These are phyloP conservation scores for Miltochrista miniata DNA, from an alignment of 2,888 invertebrate genomes.

Conservation along the genomic window DNA sequence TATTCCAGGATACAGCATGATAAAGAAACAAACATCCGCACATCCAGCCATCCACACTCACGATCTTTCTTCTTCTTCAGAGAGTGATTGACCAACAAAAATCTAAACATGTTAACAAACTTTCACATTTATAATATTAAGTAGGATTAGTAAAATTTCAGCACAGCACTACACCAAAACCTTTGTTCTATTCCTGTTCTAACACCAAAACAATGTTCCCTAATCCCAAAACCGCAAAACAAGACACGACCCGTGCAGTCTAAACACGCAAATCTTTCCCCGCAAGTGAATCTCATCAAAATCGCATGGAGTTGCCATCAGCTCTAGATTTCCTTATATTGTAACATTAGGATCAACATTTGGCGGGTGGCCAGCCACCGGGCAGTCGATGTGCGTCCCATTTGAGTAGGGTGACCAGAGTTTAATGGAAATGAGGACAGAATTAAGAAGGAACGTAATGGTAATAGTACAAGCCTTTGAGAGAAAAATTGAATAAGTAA, in stretches of 20 bases:
- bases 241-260: not conserved
- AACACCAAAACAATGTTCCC: not conserved
- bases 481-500: no score
- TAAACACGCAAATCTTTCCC: constrained; percentile 1
- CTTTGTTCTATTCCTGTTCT: no score
- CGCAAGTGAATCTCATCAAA: constrained; percentile 26
- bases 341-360: constrained; percentile 37
- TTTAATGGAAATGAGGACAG: not conserved
- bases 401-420: not conserved
- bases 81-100: no score
- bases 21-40: no score
- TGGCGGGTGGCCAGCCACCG: constrained; percentile 29
- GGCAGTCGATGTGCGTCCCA: constrained; percentile 15
- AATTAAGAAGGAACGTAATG: not conserved
- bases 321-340: constrained; percentile 29
- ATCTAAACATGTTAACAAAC: no score
- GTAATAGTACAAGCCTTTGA: not conserved
- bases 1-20: no score
- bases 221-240: not conserved
- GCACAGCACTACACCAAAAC: not conserved
- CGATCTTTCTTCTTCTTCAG: no score
- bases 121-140: no score
- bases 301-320: constrained; percentile 24
- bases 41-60: no score
- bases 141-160: no score